Base-by-base conservation (phyloP, 1,140 invertebrate species). In the Nymphalis io region DNA sequence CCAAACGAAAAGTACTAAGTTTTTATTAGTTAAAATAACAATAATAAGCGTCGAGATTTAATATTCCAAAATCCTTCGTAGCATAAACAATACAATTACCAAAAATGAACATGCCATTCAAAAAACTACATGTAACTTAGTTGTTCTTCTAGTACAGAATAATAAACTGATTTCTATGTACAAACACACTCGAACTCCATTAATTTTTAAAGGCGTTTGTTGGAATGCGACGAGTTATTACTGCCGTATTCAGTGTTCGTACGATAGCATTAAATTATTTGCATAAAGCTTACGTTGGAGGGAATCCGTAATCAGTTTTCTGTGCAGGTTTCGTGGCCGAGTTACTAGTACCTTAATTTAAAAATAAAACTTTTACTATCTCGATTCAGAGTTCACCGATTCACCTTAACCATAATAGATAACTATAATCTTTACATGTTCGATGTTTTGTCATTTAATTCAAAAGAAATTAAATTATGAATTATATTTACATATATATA, bases 281-380 rank as follows among this genome's bases (percentile, higher is more conserved):
- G 73, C 80, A 80, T 85, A 78, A 79, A 76, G 74, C 74, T 83
- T 75, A 79, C 76, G 73, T 76, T 74, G 61, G 70, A 55, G 55
- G 38, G 76, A 81, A 82, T 81, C 68, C 67, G 51, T 79, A 81
- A 84, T 82, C 62, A 78, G 72, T 79, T 78, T 58, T 53, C 59
- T 48, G 57, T 44, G 44, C 42, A 40, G 16, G 57, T 67, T 60
- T 11, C 42, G 23, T 33, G n/a, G 66, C 38, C 39, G 51, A 46
- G 51, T 57, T 57, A 53, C 38, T 46, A 51, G 60, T 51, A 20
- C 18, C 27, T 33, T 55, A 16, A 38, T 51, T 51, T n/a, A 20
- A 46, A 46, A 61, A 23, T 15, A 23, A 33, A 51, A 20, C 0
- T 20, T 3, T 6, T 44, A n/a, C 15, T 4, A 8, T 8, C 27